Percentiles rank a stretch among this genome's conserved stretches.
Evolutionary conservation across 64 coral and sea anemone species (phyloP).

Genomic region (Montipora foliosa): DNA sequence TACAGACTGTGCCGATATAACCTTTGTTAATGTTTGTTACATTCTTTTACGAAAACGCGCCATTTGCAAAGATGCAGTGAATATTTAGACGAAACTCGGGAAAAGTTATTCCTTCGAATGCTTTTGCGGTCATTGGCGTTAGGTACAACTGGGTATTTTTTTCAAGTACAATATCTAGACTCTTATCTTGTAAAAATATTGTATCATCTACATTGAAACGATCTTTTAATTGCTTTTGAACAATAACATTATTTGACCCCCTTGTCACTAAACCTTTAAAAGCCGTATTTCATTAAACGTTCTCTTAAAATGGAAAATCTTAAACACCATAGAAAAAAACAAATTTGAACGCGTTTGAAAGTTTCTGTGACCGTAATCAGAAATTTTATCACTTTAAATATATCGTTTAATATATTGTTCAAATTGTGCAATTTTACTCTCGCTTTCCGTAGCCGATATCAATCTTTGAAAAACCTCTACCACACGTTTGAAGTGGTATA

Average conservation of each 20-base stretch:
- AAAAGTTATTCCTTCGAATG: neutral
- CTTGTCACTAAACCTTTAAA: conserved; percentile 26
- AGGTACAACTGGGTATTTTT: neutral
- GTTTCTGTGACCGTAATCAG: neutral
- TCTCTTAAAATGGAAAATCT: neutral
- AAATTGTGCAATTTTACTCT: conserved; percentile 35
- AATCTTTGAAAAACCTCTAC: conserved; percentile 17
- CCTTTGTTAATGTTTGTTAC: neutral
- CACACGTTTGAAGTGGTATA: conserved; percentile 52
- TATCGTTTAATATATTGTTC: conserved; percentile 51
- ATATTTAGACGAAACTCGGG: neutral
- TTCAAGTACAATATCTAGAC: conserved; percentile 25
- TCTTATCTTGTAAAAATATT: conserved; percentile 6
- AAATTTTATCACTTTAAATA: conserved; percentile 5
- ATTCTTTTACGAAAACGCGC: neutral
- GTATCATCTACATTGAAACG: conserved; percentile 10
- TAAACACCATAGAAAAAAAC: neutral
- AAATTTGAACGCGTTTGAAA: neutral
- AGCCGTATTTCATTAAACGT: conserved; percentile 28
- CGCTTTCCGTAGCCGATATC: neutral
- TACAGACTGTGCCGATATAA: neutral
- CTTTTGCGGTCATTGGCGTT: neutral
- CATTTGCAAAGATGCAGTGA: neutral
- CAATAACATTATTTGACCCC: conserved; percentile 49
- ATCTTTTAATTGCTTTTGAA: conserved; percentile 24